Base-by-base conservation (phyloP, 2,888 invertebrate species). In the Cerastis rubricosa region DNA sequence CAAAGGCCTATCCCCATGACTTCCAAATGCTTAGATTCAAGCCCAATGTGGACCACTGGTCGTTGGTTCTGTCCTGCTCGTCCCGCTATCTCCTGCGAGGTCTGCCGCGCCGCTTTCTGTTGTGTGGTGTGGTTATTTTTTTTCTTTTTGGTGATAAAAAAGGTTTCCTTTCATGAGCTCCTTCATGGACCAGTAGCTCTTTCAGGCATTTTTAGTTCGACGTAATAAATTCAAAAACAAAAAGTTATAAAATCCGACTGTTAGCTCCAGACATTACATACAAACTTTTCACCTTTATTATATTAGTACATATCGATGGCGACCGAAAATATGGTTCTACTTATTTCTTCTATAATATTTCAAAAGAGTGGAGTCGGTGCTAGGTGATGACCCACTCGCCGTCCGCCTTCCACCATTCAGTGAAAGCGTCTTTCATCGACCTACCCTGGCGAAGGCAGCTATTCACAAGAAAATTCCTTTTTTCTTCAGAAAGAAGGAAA, bases 391-490 rank as follows among this genome's bases (percentile, higher is more conserved):
- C 45, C 7, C 17, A 59, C 35, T 35, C 11, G 8, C 12, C 40
- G 43, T 64, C 19, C 19, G 47, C 25, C 61, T 54, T 47, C n/a
- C 11, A 8, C n/a, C 14, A 51, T 77, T 77, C 76, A 83, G 7
- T 29, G 25, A 47, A 40, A 63, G 51, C 29, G 14, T 54, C 14
- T 47, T 77, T 82, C 40, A 29, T n/a, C 19, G 19, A 63, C 29
- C 61, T 76, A n/a, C 6, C 8, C 17, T 47, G 49, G n/a, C 40
- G n/a, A 40, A 61, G 35, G 35, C 5, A 25, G n/a, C 45, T 63
- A n/a, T 47, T 63, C 11, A 64, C 47, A 54, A 35, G 59, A 17
- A 72, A 70, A 54, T 12, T 19, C 51, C 4, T 17, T 51, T 54
- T 63, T 40, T n/a, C 25, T 51, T 47, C 11, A 22, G 17, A 25